Percentiles rank a stretch among this genome's conserved stretches.
These are phyloP conservation scores for Acanthurus lineatus DNA, from an alignment of 2,797 vertebrate genomes.

Conservation along the genomic window DNA sequence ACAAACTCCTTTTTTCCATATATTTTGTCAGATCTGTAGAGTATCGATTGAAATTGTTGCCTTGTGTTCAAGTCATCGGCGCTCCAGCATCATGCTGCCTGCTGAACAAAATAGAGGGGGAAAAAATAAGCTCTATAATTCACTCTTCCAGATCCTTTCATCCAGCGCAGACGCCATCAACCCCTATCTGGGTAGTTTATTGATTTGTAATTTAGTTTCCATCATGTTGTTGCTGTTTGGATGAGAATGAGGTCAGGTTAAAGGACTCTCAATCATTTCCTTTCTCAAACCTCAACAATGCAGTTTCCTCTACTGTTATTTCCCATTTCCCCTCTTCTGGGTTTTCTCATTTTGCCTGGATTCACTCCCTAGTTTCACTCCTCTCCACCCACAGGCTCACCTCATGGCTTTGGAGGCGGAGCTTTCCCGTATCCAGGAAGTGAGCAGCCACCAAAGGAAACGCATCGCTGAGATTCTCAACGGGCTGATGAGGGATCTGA, in stretches of 20 bases:
- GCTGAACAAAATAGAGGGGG: constrained; percentile 17
- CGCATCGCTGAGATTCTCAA: constrained; percentile 95
- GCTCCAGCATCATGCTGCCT: constrained; percentile 10
- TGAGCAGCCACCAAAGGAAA: constrained; percentile 94
- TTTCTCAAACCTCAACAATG: background rate
- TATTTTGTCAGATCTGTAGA: background rate
- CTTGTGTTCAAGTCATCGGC: constrained; percentile 7
- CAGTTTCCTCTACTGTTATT: background rate
- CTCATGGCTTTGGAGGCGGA: constrained; percentile 94
- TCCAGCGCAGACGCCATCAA: constrained; percentile 18
- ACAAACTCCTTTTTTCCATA: background rate
- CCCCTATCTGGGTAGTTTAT: constrained; percentile 41
- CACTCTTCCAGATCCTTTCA: constrained; percentile 42
- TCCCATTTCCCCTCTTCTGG: background rate
- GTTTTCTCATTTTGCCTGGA: background rate
- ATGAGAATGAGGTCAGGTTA: constrained; percentile 40
- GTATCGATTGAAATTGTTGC: constrained; percentile 28
- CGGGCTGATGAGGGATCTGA: constrained; percentile 95
- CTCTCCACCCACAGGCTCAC: constrained; percentile 83
- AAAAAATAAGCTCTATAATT: constrained; percentile 41
- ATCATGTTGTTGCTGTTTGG: constrained; percentile 45
- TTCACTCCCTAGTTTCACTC: background rate
- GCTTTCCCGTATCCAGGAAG: constrained; percentile 93
- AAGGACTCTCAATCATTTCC: background rate
- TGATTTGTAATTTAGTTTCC: constrained; percentile 68